Percentiles rank a stretch among this genome's conserved stretches.
These are phyloP conservation scores for Piaya cayana DNA, from an alignment of 2,113 vertebrate species.

Conservation along the genomic window DNA sequence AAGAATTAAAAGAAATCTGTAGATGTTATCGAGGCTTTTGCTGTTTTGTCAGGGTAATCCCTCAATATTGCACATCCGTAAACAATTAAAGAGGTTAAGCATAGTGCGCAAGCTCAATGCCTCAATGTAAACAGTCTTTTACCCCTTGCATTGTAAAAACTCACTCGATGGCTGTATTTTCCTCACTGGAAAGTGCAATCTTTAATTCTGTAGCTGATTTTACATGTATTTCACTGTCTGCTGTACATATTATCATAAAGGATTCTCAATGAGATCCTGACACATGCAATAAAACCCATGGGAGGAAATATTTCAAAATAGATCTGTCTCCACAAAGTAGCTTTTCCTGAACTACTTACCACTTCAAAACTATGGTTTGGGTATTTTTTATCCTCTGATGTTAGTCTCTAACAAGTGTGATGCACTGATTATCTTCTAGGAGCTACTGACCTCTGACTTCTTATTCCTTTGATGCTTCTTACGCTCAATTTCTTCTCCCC, in stretches of 20 bases:
- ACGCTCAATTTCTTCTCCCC: background rate
- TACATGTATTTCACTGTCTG: background rate
- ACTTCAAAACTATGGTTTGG: background rate
- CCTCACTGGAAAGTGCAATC: background rate
- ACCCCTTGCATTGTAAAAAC: background rate
- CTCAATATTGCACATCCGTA: background rate
- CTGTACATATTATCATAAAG: background rate
- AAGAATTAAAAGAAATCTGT: background rate
- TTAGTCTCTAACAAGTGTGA: background rate
- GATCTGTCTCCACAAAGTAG: background rate
- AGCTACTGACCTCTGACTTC: slow-evolving; percentile 17
- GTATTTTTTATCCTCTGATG: background rate
- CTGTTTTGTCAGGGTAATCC: background rate
- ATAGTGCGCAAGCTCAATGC: background rate
- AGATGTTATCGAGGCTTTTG: background rate
- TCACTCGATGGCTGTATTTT: background rate
- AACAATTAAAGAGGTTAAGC: background rate
- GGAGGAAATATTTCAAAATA: background rate
- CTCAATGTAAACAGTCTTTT: background rate
- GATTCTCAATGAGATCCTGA: background rate
- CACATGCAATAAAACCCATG: background rate
- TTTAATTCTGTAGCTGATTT: slow-evolving; percentile 10
- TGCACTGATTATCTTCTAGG: background rate
- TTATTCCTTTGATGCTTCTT: background rate
- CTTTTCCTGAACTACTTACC: background rate